phyloP scores from a whole-genome alignment of 2,797 vertebrate genomes.

The Labroides dimidiatus region DNA sequence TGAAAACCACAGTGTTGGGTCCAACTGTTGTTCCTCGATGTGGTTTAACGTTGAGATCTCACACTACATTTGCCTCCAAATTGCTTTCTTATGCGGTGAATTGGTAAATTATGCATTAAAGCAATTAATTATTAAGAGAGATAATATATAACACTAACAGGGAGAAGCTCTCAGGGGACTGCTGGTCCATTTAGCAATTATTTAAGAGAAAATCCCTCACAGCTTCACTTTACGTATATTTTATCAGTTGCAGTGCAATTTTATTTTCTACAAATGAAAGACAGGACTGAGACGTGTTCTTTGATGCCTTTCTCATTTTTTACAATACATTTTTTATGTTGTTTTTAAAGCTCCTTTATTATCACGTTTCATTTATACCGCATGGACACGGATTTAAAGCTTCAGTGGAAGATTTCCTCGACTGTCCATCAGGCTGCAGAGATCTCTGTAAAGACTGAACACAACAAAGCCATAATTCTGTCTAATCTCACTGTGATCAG shows the following conservation, averaged over 20 bases:
- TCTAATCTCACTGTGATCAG: constrained; percentile 46
- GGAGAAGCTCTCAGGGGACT: constrained; percentile 49
- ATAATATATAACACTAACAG: constrained; percentile 53
- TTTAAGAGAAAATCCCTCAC: constrained; percentile 47
- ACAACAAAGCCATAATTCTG: constrained; percentile 36
- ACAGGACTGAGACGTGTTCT: constrained; percentile 61
- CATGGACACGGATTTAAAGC: constrained; percentile 28
- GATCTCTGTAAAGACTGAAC: constrained; percentile 26
- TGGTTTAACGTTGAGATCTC: constrained; percentile 25
- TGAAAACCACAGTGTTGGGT: neutral
- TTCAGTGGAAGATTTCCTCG: constrained; percentile 46
- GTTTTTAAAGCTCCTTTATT: constrained; percentile 44
- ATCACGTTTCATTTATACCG: constrained; percentile 43
- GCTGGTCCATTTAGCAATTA: constrained; percentile 36
- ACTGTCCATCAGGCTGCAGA: constrained; percentile 39
- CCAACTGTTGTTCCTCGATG: constrained; percentile 4
- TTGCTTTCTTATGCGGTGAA: constrained; percentile 39
- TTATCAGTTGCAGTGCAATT: constrained; percentile 79
- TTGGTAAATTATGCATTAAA: constrained; percentile 53
- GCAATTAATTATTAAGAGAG: constrained; percentile 52
- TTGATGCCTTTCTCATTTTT: constrained; percentile 66
- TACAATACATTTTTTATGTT: constrained; percentile 54
- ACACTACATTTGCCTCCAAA: constrained; percentile 32
- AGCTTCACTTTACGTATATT: constrained; percentile 64
- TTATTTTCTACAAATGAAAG: constrained; percentile 70